These are phyloP conservation scores for Okamejei kenojei DNA, from an alignment of 2,797 vertebrate genomes.

Conservation along the genomic window DNA sequence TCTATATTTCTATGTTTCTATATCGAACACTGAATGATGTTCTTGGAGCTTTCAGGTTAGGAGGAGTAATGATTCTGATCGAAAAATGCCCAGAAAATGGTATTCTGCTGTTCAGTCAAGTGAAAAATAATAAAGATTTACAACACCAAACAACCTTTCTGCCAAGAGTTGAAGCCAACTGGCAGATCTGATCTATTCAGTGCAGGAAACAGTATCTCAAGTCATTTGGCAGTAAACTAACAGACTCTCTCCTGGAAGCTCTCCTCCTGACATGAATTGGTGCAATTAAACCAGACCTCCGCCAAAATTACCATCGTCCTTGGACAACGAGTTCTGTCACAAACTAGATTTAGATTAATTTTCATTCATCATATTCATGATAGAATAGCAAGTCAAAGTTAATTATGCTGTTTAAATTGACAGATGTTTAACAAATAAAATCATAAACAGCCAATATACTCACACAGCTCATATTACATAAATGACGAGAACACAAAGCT, in stretches of 20 bases:
- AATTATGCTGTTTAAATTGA: not conserved
- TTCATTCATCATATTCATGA: not conserved
- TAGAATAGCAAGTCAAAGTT: not conserved
- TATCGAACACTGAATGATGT: not conserved
- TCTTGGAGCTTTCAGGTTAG: not conserved
- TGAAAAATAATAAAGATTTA: not conserved
- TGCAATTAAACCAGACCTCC: not conserved
- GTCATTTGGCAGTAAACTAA: not conserved
- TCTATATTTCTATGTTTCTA: too few species aligned
- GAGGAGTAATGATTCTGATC: not conserved
- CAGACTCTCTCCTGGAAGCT: not conserved
- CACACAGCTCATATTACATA: not conserved
- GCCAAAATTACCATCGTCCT: not conserved
- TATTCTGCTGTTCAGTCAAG: not conserved
- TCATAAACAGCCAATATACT: not conserved
- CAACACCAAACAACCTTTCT: not conserved
- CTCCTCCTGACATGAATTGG: not conserved
- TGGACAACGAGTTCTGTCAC: not conserved
- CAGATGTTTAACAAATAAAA: conserved; percentile 7
- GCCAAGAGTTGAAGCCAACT: not conserved
- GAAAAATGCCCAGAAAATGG: not conserved
- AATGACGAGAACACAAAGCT: not conserved
- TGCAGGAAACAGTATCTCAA: not conserved
- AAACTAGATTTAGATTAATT: not conserved
- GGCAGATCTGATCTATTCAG: not conserved